Evolutionary conservation across 2,797 vertebrate species (phyloP).

Genomic region (Falco cherrug): DNA sequence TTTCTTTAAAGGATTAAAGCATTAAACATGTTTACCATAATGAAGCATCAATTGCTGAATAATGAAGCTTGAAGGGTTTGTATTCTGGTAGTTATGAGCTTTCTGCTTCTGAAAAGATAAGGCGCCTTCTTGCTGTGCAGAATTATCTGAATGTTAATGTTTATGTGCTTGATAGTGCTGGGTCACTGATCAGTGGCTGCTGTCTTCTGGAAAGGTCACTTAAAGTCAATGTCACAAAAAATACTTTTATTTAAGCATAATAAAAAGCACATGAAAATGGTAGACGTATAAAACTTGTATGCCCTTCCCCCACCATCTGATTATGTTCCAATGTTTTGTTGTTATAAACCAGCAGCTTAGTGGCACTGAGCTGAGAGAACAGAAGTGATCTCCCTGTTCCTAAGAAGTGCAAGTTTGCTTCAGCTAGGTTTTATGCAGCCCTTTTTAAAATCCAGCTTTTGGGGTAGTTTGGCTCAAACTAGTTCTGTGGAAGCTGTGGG

Average conservation of each 20-base stretch:
- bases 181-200: background rate
- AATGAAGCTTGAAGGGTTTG: constrained; percentile 19
- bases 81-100: background rate
- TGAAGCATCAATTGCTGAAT: constrained; percentile 20
- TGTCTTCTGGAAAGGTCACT: background rate
- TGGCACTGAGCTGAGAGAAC: background rate
- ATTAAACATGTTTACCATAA: background rate
- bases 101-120: constrained; percentile 36
- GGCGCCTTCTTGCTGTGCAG: background rate
- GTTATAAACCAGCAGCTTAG: background rate
- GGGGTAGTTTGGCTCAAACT: background rate
- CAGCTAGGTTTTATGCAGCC: background rate
- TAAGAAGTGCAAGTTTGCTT: background rate
- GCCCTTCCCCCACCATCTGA: background rate
- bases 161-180: background rate
- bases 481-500: background rate
- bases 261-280: background rate
- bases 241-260: background rate
- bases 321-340: background rate
- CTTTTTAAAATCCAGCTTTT: background rate
- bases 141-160: background rate
- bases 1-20: constrained; percentile 31
- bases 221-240: background rate
- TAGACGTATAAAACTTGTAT: background rate
- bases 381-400: background rate